Conservation (phyloP, 1,140 invertebrate species). For the Yoshiicerus persimilis region DNA sequence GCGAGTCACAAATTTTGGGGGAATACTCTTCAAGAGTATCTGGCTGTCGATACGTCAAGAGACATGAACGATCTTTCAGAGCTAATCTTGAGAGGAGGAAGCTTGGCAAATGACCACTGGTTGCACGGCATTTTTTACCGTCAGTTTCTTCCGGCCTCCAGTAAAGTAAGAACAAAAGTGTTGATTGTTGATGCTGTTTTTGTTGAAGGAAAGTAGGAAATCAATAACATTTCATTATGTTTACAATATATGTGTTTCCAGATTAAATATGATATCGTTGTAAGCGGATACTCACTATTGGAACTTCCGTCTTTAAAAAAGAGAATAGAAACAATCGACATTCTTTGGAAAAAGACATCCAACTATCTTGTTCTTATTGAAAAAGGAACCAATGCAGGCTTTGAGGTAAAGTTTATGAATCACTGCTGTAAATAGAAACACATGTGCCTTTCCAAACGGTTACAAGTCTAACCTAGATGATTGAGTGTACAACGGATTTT, state of each 20-base stretch:
- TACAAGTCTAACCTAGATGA: no score
- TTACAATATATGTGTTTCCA: no score
- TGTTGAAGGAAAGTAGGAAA: no score
- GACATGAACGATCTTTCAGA: slow-evolving; percentile 79
- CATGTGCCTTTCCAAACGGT: neutral
- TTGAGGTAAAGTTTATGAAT: slow-evolving; percentile 59
- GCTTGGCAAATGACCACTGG: slow-evolving; percentile 59
- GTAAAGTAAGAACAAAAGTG: slow-evolving; percentile 56
- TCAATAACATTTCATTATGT: neutral
- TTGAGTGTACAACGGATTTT: no score
- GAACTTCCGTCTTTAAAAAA: slow-evolving; percentile 69
- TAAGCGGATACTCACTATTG: slow-evolving; percentile 77
- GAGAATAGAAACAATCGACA: slow-evolving; percentile 70
- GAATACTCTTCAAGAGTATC: slow-evolving; percentile 72
- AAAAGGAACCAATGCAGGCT: slow-evolving; percentile 77
- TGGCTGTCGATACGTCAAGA: slow-evolving; percentile 74
- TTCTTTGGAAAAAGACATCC: slow-evolving; percentile 82
- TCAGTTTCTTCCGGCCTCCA: slow-evolving; percentile 75
- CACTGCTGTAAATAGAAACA: neutral
- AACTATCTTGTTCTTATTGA: slow-evolving; percentile 82
- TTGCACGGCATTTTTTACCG: slow-evolving; percentile 68
- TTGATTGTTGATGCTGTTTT: neutral
- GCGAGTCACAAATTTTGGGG: slow-evolving; percentile 72
- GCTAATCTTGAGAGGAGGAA: slow-evolving; percentile 66
- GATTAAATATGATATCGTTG: slow-evolving; percentile 74